These are phyloP conservation scores for Sisyra nigra DNA, from an alignment of 2,888 invertebrate genomes.

Conservation along the genomic window DNA sequence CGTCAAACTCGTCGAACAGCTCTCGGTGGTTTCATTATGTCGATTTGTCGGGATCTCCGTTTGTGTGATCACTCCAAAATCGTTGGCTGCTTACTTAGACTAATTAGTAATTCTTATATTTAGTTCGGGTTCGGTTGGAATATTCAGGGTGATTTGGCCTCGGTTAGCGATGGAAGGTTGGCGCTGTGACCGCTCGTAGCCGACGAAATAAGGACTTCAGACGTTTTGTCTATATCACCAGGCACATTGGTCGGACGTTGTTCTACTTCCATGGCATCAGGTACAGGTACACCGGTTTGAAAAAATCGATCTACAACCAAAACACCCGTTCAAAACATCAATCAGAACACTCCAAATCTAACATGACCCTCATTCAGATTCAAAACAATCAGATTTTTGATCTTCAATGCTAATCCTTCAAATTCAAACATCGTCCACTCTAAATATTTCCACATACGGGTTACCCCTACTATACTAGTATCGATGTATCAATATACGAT, in stretches of 20 bases:
- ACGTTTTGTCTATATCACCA: slow-evolving; percentile 3
- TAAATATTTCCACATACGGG: too few species aligned
- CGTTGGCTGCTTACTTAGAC: not conserved
- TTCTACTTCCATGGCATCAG: slow-evolving; percentile 31
- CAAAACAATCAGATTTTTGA: too few species aligned
- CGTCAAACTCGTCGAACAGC: too few species aligned
- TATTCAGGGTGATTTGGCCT: slow-evolving; percentile 3
- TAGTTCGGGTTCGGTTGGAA: not conserved
- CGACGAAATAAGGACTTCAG: slow-evolving; percentile 4
- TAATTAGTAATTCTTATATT: not conserved
- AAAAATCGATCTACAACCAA: slow-evolving; percentile 39
- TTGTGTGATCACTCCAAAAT: slow-evolving; percentile 2
- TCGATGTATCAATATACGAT: too few species aligned
- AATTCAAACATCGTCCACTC: too few species aligned
- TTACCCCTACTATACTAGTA: too few species aligned
- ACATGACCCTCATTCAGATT: too few species aligned
- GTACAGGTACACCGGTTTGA: slow-evolving; percentile 40
- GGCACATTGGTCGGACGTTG: slow-evolving; percentile 6
- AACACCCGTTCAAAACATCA: slow-evolving; percentile 20
- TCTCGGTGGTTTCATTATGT: too few species aligned
- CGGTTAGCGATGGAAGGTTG: not conserved
- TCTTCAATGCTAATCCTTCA: too few species aligned
- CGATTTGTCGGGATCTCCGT: not conserved
- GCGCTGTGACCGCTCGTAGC: not conserved
- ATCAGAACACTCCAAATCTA: slow-evolving; percentile 23